These are phyloP conservation scores for Epirrhoe alternata DNA, from an alignment of 2,888 invertebrate species.

Conservation along the genomic window DNA sequence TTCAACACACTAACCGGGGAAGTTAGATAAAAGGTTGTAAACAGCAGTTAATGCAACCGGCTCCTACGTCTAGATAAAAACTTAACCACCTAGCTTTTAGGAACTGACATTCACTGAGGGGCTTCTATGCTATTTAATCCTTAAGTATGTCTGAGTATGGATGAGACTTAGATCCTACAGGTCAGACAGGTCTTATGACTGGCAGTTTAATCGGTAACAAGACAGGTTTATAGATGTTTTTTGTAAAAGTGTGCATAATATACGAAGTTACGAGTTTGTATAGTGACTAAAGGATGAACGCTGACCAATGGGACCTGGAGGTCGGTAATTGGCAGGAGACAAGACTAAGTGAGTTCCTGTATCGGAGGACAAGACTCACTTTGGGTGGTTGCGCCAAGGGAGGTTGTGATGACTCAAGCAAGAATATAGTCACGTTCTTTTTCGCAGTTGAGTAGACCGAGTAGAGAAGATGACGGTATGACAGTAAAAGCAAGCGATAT, in stretches of 20 bases:
- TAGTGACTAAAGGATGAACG: background rate
- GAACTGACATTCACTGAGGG: background rate
- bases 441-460: too few relatives aligned
- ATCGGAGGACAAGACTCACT: too few relatives aligned
- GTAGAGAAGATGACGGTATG: too few relatives aligned
- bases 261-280: background rate
- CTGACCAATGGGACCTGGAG: too few relatives aligned
- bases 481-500: too few relatives aligned
- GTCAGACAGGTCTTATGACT: background rate
- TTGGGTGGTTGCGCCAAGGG: too few relatives aligned
- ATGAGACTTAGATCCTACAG: background rate
- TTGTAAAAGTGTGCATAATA: background rate
- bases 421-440: too few relatives aligned
- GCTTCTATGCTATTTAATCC: background rate
- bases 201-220: background rate
- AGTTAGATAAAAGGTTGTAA: background rate
- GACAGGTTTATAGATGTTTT: background rate
- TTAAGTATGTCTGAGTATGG: background rate
- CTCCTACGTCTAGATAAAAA: background rate
- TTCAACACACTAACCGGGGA: background rate
- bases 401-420: too few relatives aligned
- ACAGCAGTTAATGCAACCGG: too few relatives aligned
- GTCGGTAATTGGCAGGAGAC: too few relatives aligned
- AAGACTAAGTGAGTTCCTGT: too few relatives aligned
- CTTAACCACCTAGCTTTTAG: background rate